These are phyloP conservation scores for Elachura formosa DNA, from an alignment of 2,113 vertebrate species.

Conservation along the genomic window DNA sequence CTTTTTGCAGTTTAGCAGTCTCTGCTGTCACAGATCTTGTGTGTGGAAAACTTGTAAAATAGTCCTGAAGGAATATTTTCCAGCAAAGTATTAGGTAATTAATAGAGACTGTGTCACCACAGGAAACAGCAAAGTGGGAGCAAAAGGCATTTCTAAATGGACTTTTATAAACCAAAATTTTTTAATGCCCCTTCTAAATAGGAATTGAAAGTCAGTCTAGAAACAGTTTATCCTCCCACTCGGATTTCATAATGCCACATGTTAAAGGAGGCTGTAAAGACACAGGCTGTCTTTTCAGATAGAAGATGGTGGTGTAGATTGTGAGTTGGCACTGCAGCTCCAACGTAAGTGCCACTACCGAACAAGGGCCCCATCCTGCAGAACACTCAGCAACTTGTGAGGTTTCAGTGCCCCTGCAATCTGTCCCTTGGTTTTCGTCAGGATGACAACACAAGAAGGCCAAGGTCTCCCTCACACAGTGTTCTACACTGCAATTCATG, in stretches of 20 bases:
- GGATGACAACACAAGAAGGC: neutral
- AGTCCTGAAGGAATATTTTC: neutral
- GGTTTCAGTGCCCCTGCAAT: neutral
- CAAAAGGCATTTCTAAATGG: neutral
- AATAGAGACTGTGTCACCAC: neutral
- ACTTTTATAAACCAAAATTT: neutral
- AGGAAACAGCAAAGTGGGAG: neutral
- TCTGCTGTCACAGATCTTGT: neutral
- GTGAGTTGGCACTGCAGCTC: slow-evolving; percentile 7
- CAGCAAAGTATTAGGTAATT: neutral
- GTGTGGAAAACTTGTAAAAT: neutral
- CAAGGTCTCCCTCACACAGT: neutral
- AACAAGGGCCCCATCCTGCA: neutral
- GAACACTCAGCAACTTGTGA: neutral
- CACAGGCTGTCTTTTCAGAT: neutral
- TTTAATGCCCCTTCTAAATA: neutral
- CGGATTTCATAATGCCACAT: slow-evolving; percentile 10
- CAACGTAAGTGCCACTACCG: neutral
- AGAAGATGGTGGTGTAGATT: neutral
- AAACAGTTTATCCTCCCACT: slow-evolving; percentile 26
- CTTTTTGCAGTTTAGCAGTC: neutral
- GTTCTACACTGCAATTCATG: neutral
- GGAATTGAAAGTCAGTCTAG: neutral
- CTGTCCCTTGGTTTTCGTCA: neutral
- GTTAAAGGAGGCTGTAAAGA: neutral